These are phyloP conservation scores for Tachina lurida DNA, from an alignment of 2,888 invertebrate genomes.

Conservation along the genomic window DNA sequence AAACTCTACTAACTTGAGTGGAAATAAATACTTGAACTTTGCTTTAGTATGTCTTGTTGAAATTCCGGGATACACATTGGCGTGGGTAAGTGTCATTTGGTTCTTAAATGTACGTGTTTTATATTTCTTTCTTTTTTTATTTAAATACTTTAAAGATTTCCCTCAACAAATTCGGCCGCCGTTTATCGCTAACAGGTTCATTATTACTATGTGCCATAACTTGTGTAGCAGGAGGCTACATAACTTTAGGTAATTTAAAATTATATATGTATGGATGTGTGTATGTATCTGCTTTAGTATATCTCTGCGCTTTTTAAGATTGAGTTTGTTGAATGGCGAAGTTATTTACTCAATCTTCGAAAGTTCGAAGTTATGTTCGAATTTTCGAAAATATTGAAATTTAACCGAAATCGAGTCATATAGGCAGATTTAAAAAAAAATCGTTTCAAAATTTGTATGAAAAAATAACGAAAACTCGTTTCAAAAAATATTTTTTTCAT, in stretches of 20 bases:
- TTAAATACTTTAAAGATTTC: constrained; percentile 80
- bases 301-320: neutral
- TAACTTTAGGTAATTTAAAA: constrained; percentile 82
- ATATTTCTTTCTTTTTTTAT: neutral
- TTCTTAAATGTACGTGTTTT: neutral
- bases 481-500: no score
- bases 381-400: no score
- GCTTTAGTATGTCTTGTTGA: constrained; percentile 85
- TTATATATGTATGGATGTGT: no score
- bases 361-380: no score
- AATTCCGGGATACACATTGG: constrained; percentile 85
- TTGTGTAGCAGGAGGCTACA: constrained; percentile 84
- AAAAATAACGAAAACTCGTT: no score
- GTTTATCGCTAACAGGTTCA: constrained; percentile 84
- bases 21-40: constrained; percentile 88
- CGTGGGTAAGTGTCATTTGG: constrained; percentile 78
- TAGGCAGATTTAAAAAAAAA: no score
- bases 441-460: no score
- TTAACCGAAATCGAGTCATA: no score
- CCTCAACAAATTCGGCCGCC: constrained; percentile 84
- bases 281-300: no score
- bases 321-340: neutral
- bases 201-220: constrained; percentile 84
- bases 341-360: no score
- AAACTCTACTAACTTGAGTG: constrained; percentile 86